Conservation (phyloP, 2,888 invertebrate species). For the Charanyca ferruginea region DNA sequence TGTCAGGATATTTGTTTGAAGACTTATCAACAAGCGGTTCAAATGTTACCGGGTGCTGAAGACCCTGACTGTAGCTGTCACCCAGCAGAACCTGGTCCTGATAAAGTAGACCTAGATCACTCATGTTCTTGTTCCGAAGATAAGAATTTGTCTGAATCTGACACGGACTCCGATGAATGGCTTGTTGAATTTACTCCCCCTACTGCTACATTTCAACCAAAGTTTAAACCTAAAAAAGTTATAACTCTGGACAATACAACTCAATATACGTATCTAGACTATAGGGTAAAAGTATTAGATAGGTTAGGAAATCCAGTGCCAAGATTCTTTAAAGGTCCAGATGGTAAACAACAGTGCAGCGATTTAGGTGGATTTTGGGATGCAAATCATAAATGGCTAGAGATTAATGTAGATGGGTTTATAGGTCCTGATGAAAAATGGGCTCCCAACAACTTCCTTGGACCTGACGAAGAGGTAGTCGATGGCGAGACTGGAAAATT, state of each 20-base stretch:
- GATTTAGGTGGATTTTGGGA: conserved; percentile 88
- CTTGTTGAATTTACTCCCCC: conserved; percentile 88
- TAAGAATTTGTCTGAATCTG: conserved; percentile 74
- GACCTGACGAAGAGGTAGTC: conserved; percentile 81
- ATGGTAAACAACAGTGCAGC: conserved; percentile 86
- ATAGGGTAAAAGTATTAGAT: conserved; percentile 82
- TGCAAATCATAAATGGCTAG: conserved; percentile 82
- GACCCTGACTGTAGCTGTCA: conserved; percentile 82
- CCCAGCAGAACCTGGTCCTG: conserved; percentile 75
- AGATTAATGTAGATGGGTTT: conserved; percentile 85
- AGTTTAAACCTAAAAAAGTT: conserved; percentile 77
- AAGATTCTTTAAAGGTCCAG: conserved; percentile 84
- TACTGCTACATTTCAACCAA: conserved; percentile 80
- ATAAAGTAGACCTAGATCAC: conserved; percentile 73
- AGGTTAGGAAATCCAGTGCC: conserved; percentile 82
- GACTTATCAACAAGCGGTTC: conserved; percentile 86
- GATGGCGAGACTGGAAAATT: conserved; percentile 83
- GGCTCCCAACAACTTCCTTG: conserved; percentile 82
- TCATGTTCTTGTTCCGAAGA: conserved; percentile 87
- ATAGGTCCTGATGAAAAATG: conserved; percentile 83
- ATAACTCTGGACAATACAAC: conserved; percentile 70
- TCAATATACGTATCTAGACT: conserved; percentile 85
- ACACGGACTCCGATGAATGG: conserved; percentile 88
- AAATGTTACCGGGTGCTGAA: conserved; percentile 81
- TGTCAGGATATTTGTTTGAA: conserved; percentile 86